Base-by-base conservation (phyloP, 2,888 invertebrate species). In the Hirtodrosophila cameraria region DNA sequence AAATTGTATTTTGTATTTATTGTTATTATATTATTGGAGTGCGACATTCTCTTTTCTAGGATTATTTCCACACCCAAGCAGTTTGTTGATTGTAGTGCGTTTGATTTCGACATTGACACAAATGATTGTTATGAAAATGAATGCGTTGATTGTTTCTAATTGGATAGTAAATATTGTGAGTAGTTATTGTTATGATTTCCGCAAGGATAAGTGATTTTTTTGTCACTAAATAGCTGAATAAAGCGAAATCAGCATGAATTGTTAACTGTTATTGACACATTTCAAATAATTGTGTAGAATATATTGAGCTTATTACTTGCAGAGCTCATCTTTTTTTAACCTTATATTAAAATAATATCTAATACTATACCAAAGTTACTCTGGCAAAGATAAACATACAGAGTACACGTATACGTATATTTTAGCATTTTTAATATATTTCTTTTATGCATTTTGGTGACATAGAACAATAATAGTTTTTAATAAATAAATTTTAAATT, bases 1-100 rank as follows among this genome's bases (percentile, higher is more conserved):
- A 79, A 79, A 77, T 80, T 81, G 59, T 64, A 42, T 62, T 77
- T 80, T 81, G 59, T 64, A 42, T 62, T 77, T 64, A 69, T 83
- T 80, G 78, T 80, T 72, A 76, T 58, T 57, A 55, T 72, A 76
- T 58, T 57, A 55, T 65, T 60, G 58, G 28, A 61, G 39, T 41
- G 33, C 42, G 30, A 55, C 54, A n/a, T 67, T 58, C 50, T 4
- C 33, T 20, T 2, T 13, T 2, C n/a, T 9, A 1, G 15, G 12
- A n/a, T 33, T 7, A 16, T 18, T n/a, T 12, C 3, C 18, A 23
- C 25, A 25, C 9, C 15, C 49, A 36, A 20, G 35, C 28, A 25
- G 45, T 55, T 52, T 36, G 52, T 35, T 64, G 74, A 64, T 68
- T 71, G 54, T 43, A 28, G 30, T 42, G 50, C 46, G 41, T 45